Base-by-base conservation (phyloP, 1,140 invertebrate species). In the Chrysopa pallens region DNA sequence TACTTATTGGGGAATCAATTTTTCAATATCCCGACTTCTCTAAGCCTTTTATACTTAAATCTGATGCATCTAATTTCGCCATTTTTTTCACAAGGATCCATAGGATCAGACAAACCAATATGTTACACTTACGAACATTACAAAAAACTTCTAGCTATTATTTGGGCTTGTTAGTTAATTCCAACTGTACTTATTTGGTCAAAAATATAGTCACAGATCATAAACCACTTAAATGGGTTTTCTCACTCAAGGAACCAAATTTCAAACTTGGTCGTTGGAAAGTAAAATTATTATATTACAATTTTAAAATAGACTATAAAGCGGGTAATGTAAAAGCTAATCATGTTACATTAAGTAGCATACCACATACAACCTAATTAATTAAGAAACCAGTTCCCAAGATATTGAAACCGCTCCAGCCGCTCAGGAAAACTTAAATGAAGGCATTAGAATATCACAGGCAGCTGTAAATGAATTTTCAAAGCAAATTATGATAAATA, bases 31-130 rank as follows among this genome's bases (percentile, higher is more conserved):
- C 58, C 8, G 44, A 62, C 42, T 54, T 54, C 35, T 41, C 37
- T 6, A 45, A 57, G 47, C 52, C 48, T 0, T 61, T 60, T 38
- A 53, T 57, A 0, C 46, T 66, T 1, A 54, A 58, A 23, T 62
- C 58, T 0, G 66, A 69, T 50, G 64, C 63, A 11, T 58, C 56
- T n/a, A 52, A 57, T 6, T 45, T 50, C 43, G 57, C 58, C 6
- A 42, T 52, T 63, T 1, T 35, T 68, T n/a, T 53, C 55, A 13
- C 61, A 68, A 50, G 45, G 48, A 8, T 31, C 52, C 8, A 45
- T 55, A 14, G 51, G 54, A 33, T 6, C 2, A 11, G 31, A 33
- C n/a, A 33, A 33, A 33, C 31, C 31, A 4, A 6, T 33, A 33
- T 48, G 48, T 6, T 54, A 49, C 39, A 50, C 31, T 48, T 49